These are phyloP conservation scores for Tachycineta bicolor DNA, from an alignment of 2,113 vertebrate genomes.

Conservation along the genomic window DNA sequence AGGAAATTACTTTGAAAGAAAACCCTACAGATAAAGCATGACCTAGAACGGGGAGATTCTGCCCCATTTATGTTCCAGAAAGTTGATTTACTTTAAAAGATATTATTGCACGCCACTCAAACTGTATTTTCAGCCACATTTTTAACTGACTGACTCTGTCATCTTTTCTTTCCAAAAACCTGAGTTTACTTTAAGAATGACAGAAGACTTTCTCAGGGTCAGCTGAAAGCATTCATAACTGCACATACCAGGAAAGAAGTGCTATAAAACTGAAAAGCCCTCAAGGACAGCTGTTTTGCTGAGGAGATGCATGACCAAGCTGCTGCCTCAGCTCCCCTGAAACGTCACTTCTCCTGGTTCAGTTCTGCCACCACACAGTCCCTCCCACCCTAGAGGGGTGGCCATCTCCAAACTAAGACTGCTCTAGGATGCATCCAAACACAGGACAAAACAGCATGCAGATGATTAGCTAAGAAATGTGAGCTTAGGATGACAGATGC, in stretches of 20 bases:
- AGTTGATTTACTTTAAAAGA: conserved; percentile 3
- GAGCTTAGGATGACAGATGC: neutral
- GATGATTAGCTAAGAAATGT: neutral
- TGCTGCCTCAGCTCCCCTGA: fast-evolving
- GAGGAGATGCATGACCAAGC: neutral
- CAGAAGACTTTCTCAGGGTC: neutral
- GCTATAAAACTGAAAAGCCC: neutral
- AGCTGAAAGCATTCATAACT: neutral
- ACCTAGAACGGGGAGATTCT: neutral
- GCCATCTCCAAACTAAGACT: neutral
- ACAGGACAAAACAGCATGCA: neutral
- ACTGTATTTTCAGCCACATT: neutral
- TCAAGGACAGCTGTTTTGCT: neutral
- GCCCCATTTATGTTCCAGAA: neutral
- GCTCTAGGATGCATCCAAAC: neutral
- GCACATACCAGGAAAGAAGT: neutral
- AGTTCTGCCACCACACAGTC: fast-evolving
- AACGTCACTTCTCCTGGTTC: neutral
- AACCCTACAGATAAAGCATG: conserved; percentile 27
- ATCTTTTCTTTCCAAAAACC: neutral
- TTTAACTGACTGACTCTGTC: neutral
- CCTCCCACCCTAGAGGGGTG: neutral
- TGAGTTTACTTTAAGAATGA: neutral
- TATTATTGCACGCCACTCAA: neutral
- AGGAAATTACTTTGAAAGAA: conserved; percentile 30